These are phyloP conservation scores for Periparus ater DNA, from an alignment of 2,797 vertebrate species.

Conservation along the genomic window DNA sequence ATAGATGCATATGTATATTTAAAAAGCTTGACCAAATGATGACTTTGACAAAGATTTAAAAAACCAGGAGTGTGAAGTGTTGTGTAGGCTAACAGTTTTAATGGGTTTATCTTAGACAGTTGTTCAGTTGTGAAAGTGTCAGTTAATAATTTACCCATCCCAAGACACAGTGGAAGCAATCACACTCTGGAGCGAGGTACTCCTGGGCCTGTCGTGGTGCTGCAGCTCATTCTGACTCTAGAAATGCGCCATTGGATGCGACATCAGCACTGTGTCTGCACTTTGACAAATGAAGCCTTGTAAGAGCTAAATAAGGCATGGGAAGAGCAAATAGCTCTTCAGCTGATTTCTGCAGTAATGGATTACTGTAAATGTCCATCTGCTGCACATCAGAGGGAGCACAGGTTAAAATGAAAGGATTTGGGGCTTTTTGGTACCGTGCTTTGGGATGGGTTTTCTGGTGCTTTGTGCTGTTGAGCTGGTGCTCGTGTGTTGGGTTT, in stretches of 20 bases:
- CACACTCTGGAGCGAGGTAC: conserved; percentile 25
- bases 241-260: conserved; percentile 34
- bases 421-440: neutral
- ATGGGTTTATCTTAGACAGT: conserved; percentile 84
- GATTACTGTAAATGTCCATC: conserved; percentile 59
- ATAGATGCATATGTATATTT: conserved; percentile 28
- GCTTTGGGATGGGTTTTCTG: neutral
- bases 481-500: rapidly evolving
- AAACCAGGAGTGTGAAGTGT: conserved; percentile 82
- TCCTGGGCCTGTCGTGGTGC: conserved; percentile 39
- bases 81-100: conserved; percentile 84
- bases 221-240: conserved; percentile 47
- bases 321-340: conserved; percentile 62
- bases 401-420: neutral
- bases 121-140: conserved; percentile 77
- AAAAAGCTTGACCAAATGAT: conserved; percentile 70
- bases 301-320: conserved; percentile 71
- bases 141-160: conserved; percentile 86
- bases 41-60: conserved; percentile 83
- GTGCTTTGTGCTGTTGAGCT: neutral
- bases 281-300: conserved; percentile 78
- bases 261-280: conserved; percentile 67
- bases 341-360: conserved; percentile 62
- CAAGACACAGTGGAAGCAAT: conserved; percentile 68
- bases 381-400: conserved; percentile 25